Percentiles rank a stretch among this genome's conserved stretches.
These are phyloP conservation scores for Conopomorpha cramerella DNA, from an alignment of 1,140 invertebrate species.

Conservation along the genomic window DNA sequence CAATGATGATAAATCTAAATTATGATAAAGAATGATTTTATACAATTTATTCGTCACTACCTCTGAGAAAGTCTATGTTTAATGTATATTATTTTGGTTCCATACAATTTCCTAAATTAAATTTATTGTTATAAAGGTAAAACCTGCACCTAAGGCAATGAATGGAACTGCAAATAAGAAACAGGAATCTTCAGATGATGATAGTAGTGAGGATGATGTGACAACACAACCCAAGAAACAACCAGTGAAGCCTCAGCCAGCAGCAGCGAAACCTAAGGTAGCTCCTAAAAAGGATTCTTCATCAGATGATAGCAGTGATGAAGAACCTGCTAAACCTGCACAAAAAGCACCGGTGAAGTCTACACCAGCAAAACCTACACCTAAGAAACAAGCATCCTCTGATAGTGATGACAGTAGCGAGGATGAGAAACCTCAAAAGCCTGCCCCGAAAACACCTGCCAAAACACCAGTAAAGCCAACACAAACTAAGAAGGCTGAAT, in stretches of 20 bases:
- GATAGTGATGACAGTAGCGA: conserved; percentile 13
- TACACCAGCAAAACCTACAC: conserved; percentile 11
- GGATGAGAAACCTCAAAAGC: conserved; percentile 15
- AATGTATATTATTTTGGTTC: no score
- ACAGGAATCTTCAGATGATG: conserved; percentile 25
- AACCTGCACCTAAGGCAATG: conserved; percentile 6
- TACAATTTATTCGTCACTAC: conserved; percentile 39
- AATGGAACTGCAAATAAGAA: conserved; percentile 10
- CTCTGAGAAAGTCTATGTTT: conserved; percentile 35
- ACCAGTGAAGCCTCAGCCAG: conserved; percentile 17
- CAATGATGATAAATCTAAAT: conserved; percentile 26
- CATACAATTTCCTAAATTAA: no score
- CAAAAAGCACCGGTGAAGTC: no score
- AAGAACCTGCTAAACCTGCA: no score
- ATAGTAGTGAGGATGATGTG: conserved; percentile 36
- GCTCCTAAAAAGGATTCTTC: conserved; percentile 26
- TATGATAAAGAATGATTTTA: conserved; percentile 33
- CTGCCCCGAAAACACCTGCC: conserved; percentile 6
- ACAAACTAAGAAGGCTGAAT: conserved; percentile 11
- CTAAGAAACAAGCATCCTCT: conserved; percentile 12
- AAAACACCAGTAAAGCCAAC: conserved; percentile 4
- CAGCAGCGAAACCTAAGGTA: no score
- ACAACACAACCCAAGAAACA: conserved; percentile 29
- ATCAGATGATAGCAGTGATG: conserved; percentile 24
- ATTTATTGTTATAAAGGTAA: conserved; percentile 6